These are phyloP conservation scores for rat (Rattus norvegicus) DNA, from an alignment of 2,113 vertebrate genomes.

Conservation along the genomic window GRCr8 NC_086019.1:86860501-86861000, in stretches of 20 bases:
- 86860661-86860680: background rate
- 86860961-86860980: background rate
- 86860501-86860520: slow-evolving; percentile 1
- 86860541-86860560: background rate
- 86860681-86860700: background rate
- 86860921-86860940: background rate
- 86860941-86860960: background rate
- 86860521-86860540: background rate
- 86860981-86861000: background rate
- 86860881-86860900: background rate
- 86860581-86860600: background rate
- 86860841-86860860: no score
- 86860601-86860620: background rate
- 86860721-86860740: background rate
- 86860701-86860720: background rate
- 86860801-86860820: background rate
- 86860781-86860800: background rate
- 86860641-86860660: background rate
- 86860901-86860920: background rate
- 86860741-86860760: no score
- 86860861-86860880: background rate
- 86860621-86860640: background rate
- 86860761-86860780: background rate
- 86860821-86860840: background rate
- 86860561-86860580: background rate